Conservation (phyloP, 1,140 invertebrate species). For the Homarus americanus region DNA sequence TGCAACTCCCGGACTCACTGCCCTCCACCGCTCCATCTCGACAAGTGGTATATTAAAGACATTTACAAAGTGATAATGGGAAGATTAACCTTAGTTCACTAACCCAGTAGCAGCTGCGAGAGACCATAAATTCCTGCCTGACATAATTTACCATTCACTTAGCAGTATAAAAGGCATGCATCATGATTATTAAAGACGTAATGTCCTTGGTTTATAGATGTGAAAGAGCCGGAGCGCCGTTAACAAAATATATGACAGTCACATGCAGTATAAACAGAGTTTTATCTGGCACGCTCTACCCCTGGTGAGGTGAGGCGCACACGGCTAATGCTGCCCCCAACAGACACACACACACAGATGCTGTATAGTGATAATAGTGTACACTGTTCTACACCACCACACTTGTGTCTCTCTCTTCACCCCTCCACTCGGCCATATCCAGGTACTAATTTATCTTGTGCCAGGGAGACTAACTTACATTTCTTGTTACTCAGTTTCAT, state of each 20-base stretch:
- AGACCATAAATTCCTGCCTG: neutral
- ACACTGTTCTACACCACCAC: no score
- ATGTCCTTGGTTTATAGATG: neutral
- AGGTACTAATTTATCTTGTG: no score
- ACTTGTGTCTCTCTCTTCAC: no score
- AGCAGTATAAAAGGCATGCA: constrained; percentile 1
- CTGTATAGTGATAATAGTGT: no score
- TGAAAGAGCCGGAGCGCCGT: neutral
- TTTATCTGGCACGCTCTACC: neutral
- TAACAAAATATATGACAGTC: constrained; percentile 17
- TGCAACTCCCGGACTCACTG: no score
- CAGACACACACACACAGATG: no score
- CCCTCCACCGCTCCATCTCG: neutral
- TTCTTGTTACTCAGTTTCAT: no score
- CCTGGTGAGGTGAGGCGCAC: neutral
- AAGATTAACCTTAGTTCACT: neutral
- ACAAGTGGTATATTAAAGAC: neutral
- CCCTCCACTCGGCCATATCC: no score
- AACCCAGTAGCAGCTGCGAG: constrained; percentile 5
- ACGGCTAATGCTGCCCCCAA: neutral
- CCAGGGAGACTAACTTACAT: no score
- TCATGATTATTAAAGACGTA: constrained; percentile 7
- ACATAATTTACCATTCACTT: constrained; percentile 16
- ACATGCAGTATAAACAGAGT: neutral
- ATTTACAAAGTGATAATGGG: neutral